Evolutionary conservation across 1,140 invertebrate species (phyloP), one percentile per base, ranked within the genome.

Genomic region (Orius insidiosus): DNA sequence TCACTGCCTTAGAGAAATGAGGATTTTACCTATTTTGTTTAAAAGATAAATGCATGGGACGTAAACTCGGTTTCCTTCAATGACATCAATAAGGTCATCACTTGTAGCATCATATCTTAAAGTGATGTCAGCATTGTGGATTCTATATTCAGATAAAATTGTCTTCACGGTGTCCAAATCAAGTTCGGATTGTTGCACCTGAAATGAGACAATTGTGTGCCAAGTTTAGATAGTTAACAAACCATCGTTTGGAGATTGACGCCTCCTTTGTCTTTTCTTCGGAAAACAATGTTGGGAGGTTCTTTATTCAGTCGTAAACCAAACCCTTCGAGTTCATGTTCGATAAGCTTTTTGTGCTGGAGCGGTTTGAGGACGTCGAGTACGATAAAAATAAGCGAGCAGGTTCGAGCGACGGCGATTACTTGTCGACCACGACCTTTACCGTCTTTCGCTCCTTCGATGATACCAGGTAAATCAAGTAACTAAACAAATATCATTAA

Each of bases 21-120:
- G n/a, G 56, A 98, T 90, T 68, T 98, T 93, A 82, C 99, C 95
- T 56, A 99, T 96, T 75, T 99, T 99, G 66, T 98, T 99, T 67
- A 98, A 98, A 39, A 97, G 90, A 68, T 97, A 97, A 38, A 98
- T 62, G 67, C 94, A 98, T 38, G 93, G 87, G 56, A 99, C 68
- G 67, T 99, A 98, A 39, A 97, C 89, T 54, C 95, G 74, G 67
- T 96, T 98, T 3, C 85, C 93, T 34, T 87, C 82, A 51, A 99
- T 94, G n/a, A 98, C 92, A 68, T 99, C 96, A 51, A 99, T 98
- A 56, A 98, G 75, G 60, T 98, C 93, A 65, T 99, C 96, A 3
- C 92, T 76, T 1, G 76, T 83, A 58, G 83, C 89, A 63, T 99
- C 94, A 63, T 98, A 95, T 14, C 94, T 70, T 63, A 99, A 98